These are phyloP conservation scores for Drosophila eohydei DNA, from an alignment of 2,888 invertebrate species.

Conservation along the genomic window DNA sequence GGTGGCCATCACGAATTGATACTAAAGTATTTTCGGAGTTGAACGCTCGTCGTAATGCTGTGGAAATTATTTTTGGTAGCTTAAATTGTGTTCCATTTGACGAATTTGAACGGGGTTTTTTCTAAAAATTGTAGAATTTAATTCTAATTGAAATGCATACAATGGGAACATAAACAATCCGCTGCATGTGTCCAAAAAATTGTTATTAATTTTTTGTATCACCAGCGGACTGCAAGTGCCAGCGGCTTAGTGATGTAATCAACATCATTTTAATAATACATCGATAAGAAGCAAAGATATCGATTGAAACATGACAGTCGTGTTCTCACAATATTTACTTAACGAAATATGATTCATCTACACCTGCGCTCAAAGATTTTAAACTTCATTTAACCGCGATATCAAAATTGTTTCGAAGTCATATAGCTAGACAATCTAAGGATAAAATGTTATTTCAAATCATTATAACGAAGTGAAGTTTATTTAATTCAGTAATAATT, in stretches of 20 bases:
- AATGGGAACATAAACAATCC: conserved; percentile 48
- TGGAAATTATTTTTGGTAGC: conserved; percentile 73
- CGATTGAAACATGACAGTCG: not conserved
- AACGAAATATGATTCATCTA: conserved; percentile 10
- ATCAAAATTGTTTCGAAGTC: not conserved
- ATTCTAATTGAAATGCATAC: conserved; percentile 42
- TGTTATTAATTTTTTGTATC: conserved; percentile 67
- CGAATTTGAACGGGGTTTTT: conserved; percentile 61
- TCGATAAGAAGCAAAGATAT: conserved; percentile 57
- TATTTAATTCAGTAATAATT: no score
- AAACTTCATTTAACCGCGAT: not conserved
- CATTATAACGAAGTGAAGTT: no score
- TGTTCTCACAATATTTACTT: not conserved
- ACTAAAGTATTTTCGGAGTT: conserved; percentile 78
- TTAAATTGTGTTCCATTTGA: conserved; percentile 51
- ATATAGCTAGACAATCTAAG: not conserved
- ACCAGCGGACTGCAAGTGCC: conserved; percentile 37
- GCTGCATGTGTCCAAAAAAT: conserved; percentile 50
- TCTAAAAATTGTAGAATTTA: conserved; percentile 51
- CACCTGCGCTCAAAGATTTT: not conserved
- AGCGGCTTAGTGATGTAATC: conserved; percentile 45
- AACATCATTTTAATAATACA: conserved; percentile 18
- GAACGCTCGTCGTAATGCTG: conserved; percentile 54
- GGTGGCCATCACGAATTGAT: conserved; percentile 77
- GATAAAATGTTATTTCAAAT: no score